Evolutionary conservation across 2,888 invertebrate species (phyloP).

Genomic region (Encarsia formosa): DNA sequence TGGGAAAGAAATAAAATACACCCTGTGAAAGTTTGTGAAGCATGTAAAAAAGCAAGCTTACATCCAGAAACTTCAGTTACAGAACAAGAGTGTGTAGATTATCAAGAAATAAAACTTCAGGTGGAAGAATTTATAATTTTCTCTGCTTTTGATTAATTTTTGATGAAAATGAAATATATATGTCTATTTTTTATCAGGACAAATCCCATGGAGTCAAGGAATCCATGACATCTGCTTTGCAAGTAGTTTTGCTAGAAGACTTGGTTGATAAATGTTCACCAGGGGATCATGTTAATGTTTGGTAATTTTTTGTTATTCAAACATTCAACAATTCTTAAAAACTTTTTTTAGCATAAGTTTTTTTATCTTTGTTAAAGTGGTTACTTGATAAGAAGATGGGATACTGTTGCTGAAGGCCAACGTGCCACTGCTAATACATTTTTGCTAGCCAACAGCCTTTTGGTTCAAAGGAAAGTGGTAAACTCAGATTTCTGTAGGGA

Average conservation of each 20-base stretch:
- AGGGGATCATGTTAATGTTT: conserved; percentile 81
- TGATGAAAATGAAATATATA: background rate
- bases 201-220: conserved; percentile 60
- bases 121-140: conserved; percentile 44
- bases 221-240: conserved; percentile 37
- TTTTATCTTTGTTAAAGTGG: conserved; percentile 59
- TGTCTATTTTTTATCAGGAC: conserved; percentile 57
- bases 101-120: conserved; percentile 82
- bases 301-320: conserved; percentile 61
- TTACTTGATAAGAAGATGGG: conserved; percentile 71
- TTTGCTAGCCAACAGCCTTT: conserved; percentile 45
- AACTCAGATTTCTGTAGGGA: conserved; percentile 39
- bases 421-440: conserved; percentile 59
- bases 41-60: conserved; percentile 38
- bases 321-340: background rate
- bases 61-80: conserved; percentile 51
- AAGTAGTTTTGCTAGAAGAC: conserved; percentile 60
- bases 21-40: conserved; percentile 39
- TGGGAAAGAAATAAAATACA: conserved; percentile 45
- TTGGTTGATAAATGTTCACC: conserved; percentile 83
- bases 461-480: conserved; percentile 40
- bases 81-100: conserved; percentile 67
- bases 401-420: conserved; percentile 57
- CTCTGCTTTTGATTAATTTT: background rate
- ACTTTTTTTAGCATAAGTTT: background rate